Evolutionary conservation across 2,113 vertebrate species (phyloP), one percentile per base, ranked within the genome.

Genomic region (Hydropotes inermis): DNA sequence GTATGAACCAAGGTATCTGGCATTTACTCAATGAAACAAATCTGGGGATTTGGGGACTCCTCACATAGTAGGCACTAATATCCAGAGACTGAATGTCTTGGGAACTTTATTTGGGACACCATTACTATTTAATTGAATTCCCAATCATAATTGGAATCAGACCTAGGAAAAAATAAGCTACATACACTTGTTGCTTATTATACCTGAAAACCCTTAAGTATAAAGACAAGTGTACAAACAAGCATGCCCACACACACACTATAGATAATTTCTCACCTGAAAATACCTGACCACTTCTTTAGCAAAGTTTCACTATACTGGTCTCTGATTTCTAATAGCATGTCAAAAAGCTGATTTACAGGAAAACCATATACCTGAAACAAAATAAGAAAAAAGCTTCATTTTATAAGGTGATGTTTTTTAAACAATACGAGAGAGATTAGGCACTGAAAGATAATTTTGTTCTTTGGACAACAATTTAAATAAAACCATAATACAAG

Each of bases 311-410:
- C 99, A 47, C 99, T 99, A 28, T 99, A 99, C 89, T 99, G 99
- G 82, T 99, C 99, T 96, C 99, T 99, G 98, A 99, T 99, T 98
- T 99, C 99, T 98, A 99, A 98, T 58, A 99, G 98, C 99, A 99
- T 99, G 98, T 99, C 99, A 36, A 99, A 99, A 92, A 99, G 99
- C 96, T 99, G 99, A 60, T 99, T 99, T 94, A 99, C 99, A 0
- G 99, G 99, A 98, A 99, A 99, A 3, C 99, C 99, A 0, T 99
- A 99, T 43, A 99, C 99, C 99, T 99, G 99, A 64, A 67, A 85
- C 0, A 91, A 94, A 95, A 45, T 39, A 79, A 67, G 19, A 95
- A 89, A 96, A 87, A 3, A 81, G 4, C 17, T 93, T 93, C 43
- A 74, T 89, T 93, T 97, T 91, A n/a, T 78, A 87, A 81, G 45